phyloP scores from a whole-genome alignment of 2,797 vertebrate species.

The Schizopygopsis pylzovi region DNA sequence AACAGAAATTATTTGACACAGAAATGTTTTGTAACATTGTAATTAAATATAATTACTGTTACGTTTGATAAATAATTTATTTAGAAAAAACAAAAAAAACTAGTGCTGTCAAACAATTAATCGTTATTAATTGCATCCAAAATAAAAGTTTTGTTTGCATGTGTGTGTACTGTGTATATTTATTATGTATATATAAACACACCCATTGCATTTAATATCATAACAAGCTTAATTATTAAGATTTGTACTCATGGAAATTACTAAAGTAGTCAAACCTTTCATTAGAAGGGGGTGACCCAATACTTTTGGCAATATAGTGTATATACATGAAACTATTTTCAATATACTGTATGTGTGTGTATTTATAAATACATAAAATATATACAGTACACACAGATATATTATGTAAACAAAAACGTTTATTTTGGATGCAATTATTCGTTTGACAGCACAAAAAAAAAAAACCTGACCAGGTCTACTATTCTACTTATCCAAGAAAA shows the following conservation, averaged over 20 bases:
- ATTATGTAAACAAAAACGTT: neutral
- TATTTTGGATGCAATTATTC: neutral
- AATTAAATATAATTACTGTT: neutral
- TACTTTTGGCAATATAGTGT: too few species aligned
- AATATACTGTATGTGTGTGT: too few species aligned
- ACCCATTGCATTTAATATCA: neutral
- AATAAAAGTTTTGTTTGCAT: neutral
- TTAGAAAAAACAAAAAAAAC: neutral
- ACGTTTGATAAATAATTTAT: neutral
- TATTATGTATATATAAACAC: neutral
- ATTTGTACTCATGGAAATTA: too few species aligned
- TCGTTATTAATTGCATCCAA: neutral
- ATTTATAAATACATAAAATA: too few species aligned
- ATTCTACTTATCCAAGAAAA: neutral
- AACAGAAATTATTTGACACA: too few species aligned
- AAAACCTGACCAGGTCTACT: neutral
- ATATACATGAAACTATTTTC: too few species aligned
- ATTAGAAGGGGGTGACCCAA: too few species aligned
- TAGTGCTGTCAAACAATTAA: neutral
- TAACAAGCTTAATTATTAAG: too few species aligned
- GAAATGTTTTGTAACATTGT: too few species aligned
- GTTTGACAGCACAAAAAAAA: neutral
- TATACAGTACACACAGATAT: too few species aligned
- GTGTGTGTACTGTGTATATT: neutral
- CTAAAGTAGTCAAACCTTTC: too few species aligned